Evolutionary conservation across 2,113 vertebrate species (phyloP).

Genomic region (Megaceryle torquata): DNA sequence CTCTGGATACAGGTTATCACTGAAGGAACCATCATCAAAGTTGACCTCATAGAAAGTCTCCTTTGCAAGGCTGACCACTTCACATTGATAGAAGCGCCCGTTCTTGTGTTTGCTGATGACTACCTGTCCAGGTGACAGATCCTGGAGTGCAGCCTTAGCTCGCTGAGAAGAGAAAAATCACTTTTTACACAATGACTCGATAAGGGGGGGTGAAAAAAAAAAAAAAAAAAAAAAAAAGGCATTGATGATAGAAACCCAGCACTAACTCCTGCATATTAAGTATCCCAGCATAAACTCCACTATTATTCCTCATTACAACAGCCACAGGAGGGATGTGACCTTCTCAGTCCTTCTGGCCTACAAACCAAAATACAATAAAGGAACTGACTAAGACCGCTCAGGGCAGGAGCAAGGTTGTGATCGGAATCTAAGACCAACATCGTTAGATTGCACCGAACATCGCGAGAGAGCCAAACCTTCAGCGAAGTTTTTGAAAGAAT

Average conservation of each 20-base stretch:
- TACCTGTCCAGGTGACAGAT: slow-evolving; percentile 88
- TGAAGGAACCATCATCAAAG: slow-evolving; percentile 97
- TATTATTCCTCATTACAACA: neutral
- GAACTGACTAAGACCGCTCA: neutral
- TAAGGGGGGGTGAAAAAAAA: too few species aligned
- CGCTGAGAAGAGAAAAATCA: slow-evolving; percentile 70
- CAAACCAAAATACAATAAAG: neutral
- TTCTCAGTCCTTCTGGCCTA: neutral
- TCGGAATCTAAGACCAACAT: neutral
- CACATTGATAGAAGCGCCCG: slow-evolving; percentile 95
- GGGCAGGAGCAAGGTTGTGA: neutral
- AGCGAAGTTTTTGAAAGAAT: neutral
- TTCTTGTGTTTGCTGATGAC: slow-evolving; percentile 99
- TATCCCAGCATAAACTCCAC: neutral
- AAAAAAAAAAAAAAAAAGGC: too few species aligned
- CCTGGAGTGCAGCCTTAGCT: slow-evolving; percentile 89
- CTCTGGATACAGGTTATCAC: slow-evolving; percentile 95
- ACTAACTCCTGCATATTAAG: neutral
- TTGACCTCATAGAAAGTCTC: slow-evolving; percentile 98
- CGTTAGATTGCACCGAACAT: fast-evolving
- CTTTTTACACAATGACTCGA: neutral
- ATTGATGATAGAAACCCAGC: neutral
- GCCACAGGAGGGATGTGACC: neutral
- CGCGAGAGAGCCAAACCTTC: neutral
- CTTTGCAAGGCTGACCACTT: slow-evolving; percentile 91